A percentile compares a stretch with the other conserved stretches of the same genome.
Evolutionary conservation across 2,888 invertebrate genomes (phyloP).

Genomic region (Caenorhabditis sp.): DNA sequence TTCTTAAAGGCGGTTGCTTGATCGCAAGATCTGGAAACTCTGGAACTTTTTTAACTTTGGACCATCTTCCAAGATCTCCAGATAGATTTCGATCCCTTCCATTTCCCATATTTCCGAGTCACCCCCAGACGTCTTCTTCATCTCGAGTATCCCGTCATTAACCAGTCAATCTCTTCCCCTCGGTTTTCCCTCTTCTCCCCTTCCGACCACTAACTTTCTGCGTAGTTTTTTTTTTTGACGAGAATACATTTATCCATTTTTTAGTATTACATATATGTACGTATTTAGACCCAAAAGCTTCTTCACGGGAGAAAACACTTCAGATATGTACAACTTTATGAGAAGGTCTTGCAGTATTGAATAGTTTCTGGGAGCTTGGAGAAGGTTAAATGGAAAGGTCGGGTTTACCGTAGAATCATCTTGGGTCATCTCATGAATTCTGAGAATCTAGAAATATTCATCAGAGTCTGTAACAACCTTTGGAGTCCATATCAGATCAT

Average conservation of each 20-base stretch:
- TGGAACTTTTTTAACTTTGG: too few species aligned
- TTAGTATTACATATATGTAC: constrained; percentile 39
- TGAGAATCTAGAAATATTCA: too few species aligned
- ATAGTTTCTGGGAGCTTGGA: neutral
- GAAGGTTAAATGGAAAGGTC: neutral
- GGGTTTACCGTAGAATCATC: too few species aligned
- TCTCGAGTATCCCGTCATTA: constrained; percentile 50
- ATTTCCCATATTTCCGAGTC: neutral
- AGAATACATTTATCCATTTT: constrained; percentile 60
- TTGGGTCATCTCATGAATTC: too few species aligned
- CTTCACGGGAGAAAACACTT: neutral
- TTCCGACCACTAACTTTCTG: constrained; percentile 20
- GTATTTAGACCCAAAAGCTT: neutral
- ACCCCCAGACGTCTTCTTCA: neutral
- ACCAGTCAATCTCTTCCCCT: constrained; percentile 46
- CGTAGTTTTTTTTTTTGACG: constrained; percentile 22
- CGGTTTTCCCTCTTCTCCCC: neutral
- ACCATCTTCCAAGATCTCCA: too few species aligned
- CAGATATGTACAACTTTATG: constrained; percentile 5
- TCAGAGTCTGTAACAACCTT: too few species aligned
- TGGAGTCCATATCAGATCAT: too few species aligned
- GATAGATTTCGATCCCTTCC: neutral
- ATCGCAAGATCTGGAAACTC: too few species aligned
- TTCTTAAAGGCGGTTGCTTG: too few species aligned
- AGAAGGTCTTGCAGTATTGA: neutral